Evolutionary conservation across 1,140 invertebrate species (phyloP).

Genomic region (Ips nitidus): DNA sequence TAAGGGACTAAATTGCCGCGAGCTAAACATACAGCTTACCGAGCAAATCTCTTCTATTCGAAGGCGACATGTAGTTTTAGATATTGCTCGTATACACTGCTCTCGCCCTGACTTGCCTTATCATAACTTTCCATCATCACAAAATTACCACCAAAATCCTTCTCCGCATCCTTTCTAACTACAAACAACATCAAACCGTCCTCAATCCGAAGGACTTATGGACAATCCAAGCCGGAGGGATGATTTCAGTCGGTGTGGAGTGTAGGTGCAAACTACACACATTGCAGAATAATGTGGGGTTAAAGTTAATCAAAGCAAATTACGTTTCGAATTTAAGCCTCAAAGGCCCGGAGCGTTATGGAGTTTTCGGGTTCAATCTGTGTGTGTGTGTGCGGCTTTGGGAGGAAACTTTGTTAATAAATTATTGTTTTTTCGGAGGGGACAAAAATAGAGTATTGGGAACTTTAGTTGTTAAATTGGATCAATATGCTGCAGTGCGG

Average conservation of each 20-base stretch:
- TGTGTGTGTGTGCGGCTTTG: background rate
- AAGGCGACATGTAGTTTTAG: slow-evolving; percentile 3
- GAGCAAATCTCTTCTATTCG: slow-evolving; percentile 8
- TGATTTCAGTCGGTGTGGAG: background rate
- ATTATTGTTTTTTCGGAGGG: too few species aligned
- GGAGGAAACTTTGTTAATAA: too few species aligned
- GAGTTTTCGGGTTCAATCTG: slow-evolving; percentile 1
- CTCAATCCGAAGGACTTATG: too few species aligned
- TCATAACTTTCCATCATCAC: too few species aligned
- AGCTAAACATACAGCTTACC: slow-evolving; percentile 22
- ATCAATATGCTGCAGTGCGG: too few species aligned
- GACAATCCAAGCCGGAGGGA: background rate
- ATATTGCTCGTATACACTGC: slow-evolving; percentile 1
- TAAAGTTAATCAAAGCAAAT: slow-evolving; percentile 18
- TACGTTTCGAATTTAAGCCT: slow-evolving; percentile 11
- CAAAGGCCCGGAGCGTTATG: background rate
- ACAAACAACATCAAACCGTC: too few species aligned
- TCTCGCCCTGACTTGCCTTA: background rate
- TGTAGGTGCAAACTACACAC: background rate
- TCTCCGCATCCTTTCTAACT: too few species aligned
- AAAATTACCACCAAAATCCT: too few species aligned
- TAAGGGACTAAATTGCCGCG: slow-evolving; percentile 17
- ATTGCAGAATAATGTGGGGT: background rate
- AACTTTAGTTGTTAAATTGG: too few species aligned
- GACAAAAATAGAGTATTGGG: too few species aligned